phyloP scores from a whole-genome alignment of 2,797 vertebrate genomes.

The Acipenser transmontanus region DNA sequence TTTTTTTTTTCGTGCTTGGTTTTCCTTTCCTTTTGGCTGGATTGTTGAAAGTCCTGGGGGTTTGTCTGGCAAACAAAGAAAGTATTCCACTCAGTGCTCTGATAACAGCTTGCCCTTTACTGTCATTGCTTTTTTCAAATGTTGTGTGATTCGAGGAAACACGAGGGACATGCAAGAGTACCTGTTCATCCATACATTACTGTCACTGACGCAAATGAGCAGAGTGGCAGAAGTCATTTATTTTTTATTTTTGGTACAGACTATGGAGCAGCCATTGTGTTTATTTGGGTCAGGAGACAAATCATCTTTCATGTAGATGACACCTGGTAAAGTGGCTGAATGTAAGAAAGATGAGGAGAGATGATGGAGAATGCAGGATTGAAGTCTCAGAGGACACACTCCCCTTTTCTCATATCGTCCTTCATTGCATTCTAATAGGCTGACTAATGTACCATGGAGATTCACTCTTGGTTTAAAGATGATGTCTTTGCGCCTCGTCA shows the following conservation, averaged over 20 bases:
- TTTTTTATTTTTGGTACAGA: conserved; percentile 38
- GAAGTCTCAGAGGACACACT: conserved; percentile 77
- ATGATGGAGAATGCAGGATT: conserved; percentile 88
- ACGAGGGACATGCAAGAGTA: conserved; percentile 66
- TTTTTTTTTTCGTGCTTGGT: conserved; percentile 41
- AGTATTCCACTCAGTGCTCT: conserved; percentile 46
- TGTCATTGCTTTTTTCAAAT: conserved; percentile 59
- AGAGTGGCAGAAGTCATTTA: conserved; percentile 77
- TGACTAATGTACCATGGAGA: conserved; percentile 99
- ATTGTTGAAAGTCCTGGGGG: conserved; percentile 44
- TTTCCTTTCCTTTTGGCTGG: conserved; percentile 14
- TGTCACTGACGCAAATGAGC: conserved; percentile 77
- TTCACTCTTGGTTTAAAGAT: conserved; percentile 75
- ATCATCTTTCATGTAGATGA: conserved; percentile 95
- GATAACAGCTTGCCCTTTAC: conserved; percentile 61
- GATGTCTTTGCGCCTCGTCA: conserved; percentile 40
- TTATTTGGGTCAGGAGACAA: conserved; percentile 96
- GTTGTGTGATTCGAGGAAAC: conserved; percentile 65
- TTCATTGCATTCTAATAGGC: conserved; percentile 95
- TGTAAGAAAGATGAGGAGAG: conserved; percentile 85
- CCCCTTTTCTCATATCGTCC: conserved; percentile 83
- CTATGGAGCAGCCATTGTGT: conserved; percentile 69
- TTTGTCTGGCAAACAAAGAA: conserved; percentile 57
- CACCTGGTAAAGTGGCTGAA: conserved; percentile 89
- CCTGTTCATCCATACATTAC: conserved; percentile 80